A percentile compares a stretch with the other conserved stretches of the same genome.
phyloP scores from a whole-genome alignment of 2,797 vertebrate species.

The Luscinia luscinia region DNA sequence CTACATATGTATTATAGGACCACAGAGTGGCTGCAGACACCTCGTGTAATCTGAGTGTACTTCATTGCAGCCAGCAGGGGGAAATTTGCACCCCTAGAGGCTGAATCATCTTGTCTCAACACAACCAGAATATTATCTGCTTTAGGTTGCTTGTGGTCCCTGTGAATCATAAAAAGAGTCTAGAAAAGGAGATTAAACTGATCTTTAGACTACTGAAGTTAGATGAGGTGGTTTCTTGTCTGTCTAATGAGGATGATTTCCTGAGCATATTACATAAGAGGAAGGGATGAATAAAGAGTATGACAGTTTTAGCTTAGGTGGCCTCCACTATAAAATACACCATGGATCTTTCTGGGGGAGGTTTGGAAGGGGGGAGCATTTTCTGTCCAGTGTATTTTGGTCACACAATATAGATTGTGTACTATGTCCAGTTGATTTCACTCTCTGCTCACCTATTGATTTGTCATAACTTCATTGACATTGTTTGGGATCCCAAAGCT shows the following conservation, averaged over 20 bases:
- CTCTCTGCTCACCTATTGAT: neutral
- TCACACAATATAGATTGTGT: neutral
- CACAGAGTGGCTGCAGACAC: neutral
- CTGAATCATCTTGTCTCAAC: neutral
- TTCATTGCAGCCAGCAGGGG: neutral
- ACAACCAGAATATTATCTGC: neutral
- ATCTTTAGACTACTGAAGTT: neutral
- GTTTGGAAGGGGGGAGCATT: neutral
- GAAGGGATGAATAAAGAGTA: neutral
- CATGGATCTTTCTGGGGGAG: neutral
- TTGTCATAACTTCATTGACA: slow-evolving; percentile 32
- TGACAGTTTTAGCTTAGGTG: neutral
- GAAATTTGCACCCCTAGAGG: slow-evolving; percentile 20
- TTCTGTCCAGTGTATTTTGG: neutral
- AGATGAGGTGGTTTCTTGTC: neutral
- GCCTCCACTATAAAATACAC: neutral
- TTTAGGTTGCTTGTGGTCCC: neutral
- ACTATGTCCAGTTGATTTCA: neutral
- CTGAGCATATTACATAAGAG: neutral
- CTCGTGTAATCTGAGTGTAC: neutral
- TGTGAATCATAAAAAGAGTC: neutral
- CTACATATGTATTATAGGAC: neutral
- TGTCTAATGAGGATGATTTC: neutral
- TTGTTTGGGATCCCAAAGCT: slow-evolving; percentile 43
- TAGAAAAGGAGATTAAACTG: slow-evolving; percentile 11